A percentile compares a stretch with the other conserved stretches of the same genome.
Evolutionary conservation across 2,888 invertebrate species (phyloP).

Genomic region (Caenorhabditis panamensis): DNA sequence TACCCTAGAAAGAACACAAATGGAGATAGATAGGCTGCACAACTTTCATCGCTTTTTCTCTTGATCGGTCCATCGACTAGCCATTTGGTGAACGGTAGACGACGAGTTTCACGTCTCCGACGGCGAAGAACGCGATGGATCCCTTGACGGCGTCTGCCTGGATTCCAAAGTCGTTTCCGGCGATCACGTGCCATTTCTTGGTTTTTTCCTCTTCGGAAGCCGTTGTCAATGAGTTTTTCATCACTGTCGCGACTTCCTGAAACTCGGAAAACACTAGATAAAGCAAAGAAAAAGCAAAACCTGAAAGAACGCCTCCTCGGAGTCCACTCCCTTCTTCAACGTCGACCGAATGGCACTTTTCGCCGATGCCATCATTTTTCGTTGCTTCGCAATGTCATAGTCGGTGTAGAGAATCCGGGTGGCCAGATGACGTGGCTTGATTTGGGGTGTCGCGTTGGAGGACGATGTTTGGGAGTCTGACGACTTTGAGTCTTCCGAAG

Average conservation of each 20-base stretch:
- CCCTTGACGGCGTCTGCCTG: conserved; percentile 36
- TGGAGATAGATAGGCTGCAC: not conserved
- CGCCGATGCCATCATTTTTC: conserved; percentile 10
- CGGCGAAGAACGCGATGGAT: conserved; percentile 43
- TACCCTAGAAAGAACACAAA: too few species aligned
- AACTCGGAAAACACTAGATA: too few species aligned
- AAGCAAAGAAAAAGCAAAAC: too few species aligned
- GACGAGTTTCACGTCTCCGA: conserved; percentile 49
- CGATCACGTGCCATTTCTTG: conserved; percentile 35
- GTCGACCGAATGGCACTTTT: conserved; percentile 13
- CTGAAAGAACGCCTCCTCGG: conserved; percentile 19
- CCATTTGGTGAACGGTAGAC: conserved; percentile 12
- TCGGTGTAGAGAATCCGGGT: conserved; percentile 36
- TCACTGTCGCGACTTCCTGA: conserved; percentile 14
- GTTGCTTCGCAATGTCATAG: conserved; percentile 16
- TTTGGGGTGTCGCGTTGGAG: not conserved
- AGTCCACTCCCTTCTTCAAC: conserved; percentile 17
- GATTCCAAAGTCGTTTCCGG: conserved; percentile 39
- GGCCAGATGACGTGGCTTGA: conserved; percentile 39
- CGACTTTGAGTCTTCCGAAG: conserved; percentile 3
- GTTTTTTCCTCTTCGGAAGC: conserved; percentile 16
- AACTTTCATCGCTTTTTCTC: not conserved
- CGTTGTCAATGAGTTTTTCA: conserved; percentile 19
- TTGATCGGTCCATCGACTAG: not conserved
- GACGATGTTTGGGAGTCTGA: conserved; percentile 16